Evolutionary conservation across 1,140 invertebrate genomes (phyloP).

Genomic region (Tigriopus japonicus): DNA sequence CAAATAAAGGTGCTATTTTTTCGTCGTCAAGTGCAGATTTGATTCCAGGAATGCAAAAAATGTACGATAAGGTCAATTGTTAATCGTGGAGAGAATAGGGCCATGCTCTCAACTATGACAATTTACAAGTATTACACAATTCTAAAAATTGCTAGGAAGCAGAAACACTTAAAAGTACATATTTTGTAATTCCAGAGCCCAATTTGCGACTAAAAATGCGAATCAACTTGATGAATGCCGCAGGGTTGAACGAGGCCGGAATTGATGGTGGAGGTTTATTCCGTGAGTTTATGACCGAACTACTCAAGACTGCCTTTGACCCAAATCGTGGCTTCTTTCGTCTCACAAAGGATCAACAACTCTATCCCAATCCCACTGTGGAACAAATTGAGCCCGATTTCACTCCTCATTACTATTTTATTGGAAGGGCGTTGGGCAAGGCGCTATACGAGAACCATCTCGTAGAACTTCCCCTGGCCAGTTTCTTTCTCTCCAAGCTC

Average conservation of each 20-base stretch:
- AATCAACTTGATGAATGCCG: slow-evolving; percentile 71
- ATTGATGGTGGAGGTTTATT: slow-evolving; percentile 85
- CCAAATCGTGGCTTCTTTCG: slow-evolving; percentile 87
- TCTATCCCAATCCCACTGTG: slow-evolving; percentile 89
- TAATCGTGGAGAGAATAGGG: too few relatives aligned
- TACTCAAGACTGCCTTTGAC: slow-evolving; percentile 87
- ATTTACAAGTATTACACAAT: too few relatives aligned
- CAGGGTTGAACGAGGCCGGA: slow-evolving; percentile 78
- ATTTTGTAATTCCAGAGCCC: slow-evolving; percentile 53
- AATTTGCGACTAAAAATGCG: slow-evolving; percentile 64
- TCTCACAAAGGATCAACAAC: slow-evolving; percentile 69
- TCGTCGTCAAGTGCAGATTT: too few relatives aligned
- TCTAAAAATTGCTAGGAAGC: too few relatives aligned
- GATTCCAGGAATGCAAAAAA: too few relatives aligned
- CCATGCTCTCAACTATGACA: too few relatives aligned
- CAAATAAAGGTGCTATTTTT: too few relatives aligned
- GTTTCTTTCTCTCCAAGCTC: slow-evolving; percentile 75
- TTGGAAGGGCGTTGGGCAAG: slow-evolving; percentile 86
- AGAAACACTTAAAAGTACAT: too few relatives aligned
- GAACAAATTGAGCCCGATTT: slow-evolving; percentile 61
- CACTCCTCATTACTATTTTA: slow-evolving; percentile 80
- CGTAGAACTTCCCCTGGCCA: slow-evolving; percentile 79
- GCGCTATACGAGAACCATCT: slow-evolving; percentile 86
- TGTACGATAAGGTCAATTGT: too few relatives aligned
- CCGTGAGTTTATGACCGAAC: slow-evolving; percentile 71